A percentile compares a stretch with the other conserved stretches of the same genome.
phyloP scores from a whole-genome alignment of 2,113 vertebrate genomes.

The Steatornis caripensis region DNA sequence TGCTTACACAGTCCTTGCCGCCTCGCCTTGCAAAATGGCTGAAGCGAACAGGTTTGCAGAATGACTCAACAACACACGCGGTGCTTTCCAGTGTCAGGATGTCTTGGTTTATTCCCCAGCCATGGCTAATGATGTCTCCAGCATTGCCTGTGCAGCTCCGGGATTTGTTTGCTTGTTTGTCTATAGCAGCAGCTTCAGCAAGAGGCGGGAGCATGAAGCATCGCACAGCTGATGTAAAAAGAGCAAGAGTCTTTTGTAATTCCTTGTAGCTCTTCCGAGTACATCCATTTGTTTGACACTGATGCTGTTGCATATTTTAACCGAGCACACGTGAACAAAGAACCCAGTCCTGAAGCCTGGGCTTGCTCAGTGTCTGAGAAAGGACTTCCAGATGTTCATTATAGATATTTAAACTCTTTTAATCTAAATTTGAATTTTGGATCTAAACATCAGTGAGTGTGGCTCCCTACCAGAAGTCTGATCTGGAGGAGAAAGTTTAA shows the following conservation, averaged over 20 bases:
- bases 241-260: constrained; percentile 38
- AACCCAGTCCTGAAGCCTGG: background rate
- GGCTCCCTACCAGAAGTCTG: background rate
- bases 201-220: background rate
- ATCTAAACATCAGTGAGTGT: background rate
- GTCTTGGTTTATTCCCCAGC: background rate
- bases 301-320: background rate
- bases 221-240: background rate
- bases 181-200: constrained; percentile 5
- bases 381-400: background rate
- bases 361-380: background rate
- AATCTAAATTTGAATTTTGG: background rate
- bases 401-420: background rate
- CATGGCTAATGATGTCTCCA: background rate
- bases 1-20: background rate
- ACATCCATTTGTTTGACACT: constrained; percentile 15
- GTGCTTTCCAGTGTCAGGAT: background rate
- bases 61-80: fast-evolving
- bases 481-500: background rate
- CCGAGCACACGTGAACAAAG: background rate
- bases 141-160: background rate
- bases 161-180: background rate
- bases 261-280: constrained; percentile 44
- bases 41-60: background rate
- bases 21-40: background rate